These are phyloP conservation scores for Megaceryle alcyon DNA, from an alignment of 2,797 vertebrate species.

Conservation along the genomic window DNA sequence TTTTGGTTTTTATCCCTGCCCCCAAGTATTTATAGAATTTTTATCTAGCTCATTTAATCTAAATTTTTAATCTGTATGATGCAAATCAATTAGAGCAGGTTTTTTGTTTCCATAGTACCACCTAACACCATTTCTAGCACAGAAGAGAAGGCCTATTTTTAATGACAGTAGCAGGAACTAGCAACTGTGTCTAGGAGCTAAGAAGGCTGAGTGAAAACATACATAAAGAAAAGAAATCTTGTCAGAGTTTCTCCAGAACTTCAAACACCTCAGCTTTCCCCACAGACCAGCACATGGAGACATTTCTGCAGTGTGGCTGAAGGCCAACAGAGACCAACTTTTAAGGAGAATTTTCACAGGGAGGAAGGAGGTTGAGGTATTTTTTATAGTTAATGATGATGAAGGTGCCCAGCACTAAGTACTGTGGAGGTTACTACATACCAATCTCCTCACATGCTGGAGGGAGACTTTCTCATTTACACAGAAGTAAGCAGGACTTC, in stretches of 20 bases:
- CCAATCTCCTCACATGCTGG: not conserved
- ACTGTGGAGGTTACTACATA: not conserved
- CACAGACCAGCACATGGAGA: not conserved
- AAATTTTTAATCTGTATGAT: not conserved
- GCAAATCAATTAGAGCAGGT: not conserved
- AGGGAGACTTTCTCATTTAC: not conserved
- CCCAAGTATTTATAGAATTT: slow-evolving; percentile 1
- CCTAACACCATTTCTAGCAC: not conserved
- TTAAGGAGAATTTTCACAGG: not conserved
- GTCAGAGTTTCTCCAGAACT: not conserved
- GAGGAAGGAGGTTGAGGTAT: not conserved
- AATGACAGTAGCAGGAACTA: not conserved
- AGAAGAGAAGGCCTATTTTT: not conserved
- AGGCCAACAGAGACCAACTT: not conserved
- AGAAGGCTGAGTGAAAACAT: not conserved
- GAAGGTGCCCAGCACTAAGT: not conserved
- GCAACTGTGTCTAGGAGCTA: not conserved
- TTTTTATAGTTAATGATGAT: not conserved
- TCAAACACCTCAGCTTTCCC: not conserved
- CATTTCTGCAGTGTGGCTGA: not conserved
- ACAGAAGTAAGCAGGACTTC: not conserved
- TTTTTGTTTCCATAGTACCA: not conserved
- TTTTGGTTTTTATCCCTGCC: not conserved
- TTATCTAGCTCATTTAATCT: not conserved
- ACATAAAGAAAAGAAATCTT: not conserved